A percentile compares a stretch with the other conserved stretches of the same genome.
Conservation (phyloP, 1,140 invertebrate genomes). For the Hyles vespertilio region DNA sequence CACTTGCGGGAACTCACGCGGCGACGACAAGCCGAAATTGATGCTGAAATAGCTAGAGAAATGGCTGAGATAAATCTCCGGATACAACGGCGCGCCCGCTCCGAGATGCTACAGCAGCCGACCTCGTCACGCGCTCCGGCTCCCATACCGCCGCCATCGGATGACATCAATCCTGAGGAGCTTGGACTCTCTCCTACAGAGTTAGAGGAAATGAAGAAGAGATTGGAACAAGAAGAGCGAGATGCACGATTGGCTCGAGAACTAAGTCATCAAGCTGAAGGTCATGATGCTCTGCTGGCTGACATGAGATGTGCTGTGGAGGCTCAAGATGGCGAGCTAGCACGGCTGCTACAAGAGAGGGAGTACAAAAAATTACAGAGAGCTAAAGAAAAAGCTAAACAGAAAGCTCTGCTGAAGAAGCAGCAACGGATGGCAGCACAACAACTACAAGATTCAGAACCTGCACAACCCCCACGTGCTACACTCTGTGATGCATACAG, state of each 20-base stretch:
- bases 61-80: constrained; percentile 66
- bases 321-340: constrained; percentile 93
- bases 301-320: constrained; percentile 90
- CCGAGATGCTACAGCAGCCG: constrained; percentile 43
- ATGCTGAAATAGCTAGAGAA: constrained; percentile 61
- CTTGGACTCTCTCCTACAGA: constrained; percentile 77
- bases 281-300: constrained; percentile 78
- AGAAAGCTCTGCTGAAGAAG: constrained; percentile 63
- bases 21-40: constrained; percentile 57
- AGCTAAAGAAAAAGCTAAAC: constrained; percentile 66
- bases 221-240: constrained; percentile 78
- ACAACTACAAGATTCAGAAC: constrained; percentile 29
- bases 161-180: constrained; percentile 63
- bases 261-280: constrained; percentile 78
- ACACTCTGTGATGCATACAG: constrained; percentile 66
- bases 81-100: constrained; percentile 39
- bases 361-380: constrained; percentile 73
- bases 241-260: constrained; percentile 78
- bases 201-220: constrained; percentile 75
- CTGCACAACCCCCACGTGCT: constrained; percentile 33
- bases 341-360: constrained; percentile 91
- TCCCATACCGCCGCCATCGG: constrained; percentile 21
- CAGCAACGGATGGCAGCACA: constrained; percentile 53
- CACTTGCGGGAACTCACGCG: constrained; percentile 44
- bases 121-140: constrained; percentile 39